Percentiles rank a stretch among this genome's conserved stretches.
Conservation (phyloP, 1,140 invertebrate genomes). For the Cryptotermes secundus region DNA sequence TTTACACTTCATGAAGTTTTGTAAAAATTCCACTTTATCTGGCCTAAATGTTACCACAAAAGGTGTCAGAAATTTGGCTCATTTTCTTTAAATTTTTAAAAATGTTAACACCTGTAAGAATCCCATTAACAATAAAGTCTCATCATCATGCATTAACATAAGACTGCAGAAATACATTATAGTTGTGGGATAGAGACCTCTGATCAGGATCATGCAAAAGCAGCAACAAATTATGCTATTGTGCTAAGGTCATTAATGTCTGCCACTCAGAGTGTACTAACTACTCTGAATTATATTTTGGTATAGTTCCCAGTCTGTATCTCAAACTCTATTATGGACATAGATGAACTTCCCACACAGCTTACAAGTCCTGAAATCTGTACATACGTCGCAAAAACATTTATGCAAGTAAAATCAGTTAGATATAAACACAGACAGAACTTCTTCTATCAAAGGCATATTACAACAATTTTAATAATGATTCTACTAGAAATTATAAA, state of each 20-base stretch:
- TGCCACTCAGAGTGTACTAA: not conserved
- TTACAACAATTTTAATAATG: not conserved
- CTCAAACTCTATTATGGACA: not conserved
- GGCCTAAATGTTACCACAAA: too few relatives aligned
- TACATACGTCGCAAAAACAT: not conserved
- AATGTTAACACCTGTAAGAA: too few relatives aligned
- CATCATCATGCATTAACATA: not conserved
- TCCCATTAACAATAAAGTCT: not conserved
- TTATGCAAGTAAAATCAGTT: not conserved
- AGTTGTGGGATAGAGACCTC: not conserved
- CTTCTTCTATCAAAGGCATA: not conserved
- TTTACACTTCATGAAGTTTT: too few relatives aligned
- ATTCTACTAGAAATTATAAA: not conserved
- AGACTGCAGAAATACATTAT: not conserved
- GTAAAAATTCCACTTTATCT: too few relatives aligned
- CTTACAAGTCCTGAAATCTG: not conserved
- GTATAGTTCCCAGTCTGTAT: not conserved
- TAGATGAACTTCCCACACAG: not conserved
- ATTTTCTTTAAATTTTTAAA: too few relatives aligned
- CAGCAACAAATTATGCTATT: not conserved
- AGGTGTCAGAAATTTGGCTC: too few relatives aligned
- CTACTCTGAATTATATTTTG: not conserved
- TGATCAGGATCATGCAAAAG: not conserved
- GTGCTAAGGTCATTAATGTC: not conserved
- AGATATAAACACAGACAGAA: not conserved